Evolutionary conservation across 2,113 vertebrate genomes (phyloP).

Genomic region (Xyrauchen texanus): DNA sequence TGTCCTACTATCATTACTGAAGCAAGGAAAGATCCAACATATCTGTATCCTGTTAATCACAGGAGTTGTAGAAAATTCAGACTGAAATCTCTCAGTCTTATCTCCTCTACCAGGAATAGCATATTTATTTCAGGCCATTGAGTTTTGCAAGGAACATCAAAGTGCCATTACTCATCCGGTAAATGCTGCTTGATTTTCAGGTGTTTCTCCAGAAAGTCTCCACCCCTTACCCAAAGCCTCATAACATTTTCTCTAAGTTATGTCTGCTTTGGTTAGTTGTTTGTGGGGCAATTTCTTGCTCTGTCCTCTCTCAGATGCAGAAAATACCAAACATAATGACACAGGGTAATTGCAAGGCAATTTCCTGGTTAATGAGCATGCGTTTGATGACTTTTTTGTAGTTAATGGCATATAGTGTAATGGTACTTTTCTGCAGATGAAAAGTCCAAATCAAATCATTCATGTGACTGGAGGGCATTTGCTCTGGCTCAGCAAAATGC

Average conservation of each 20-base stretch:
- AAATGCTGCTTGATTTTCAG: conserved; percentile 51
- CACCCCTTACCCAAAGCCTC: conserved; percentile 33
- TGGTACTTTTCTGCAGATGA: conserved; percentile 52
- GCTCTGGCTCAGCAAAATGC: conserved; percentile 26
- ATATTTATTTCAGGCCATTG: neutral
- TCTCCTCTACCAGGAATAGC: no score
- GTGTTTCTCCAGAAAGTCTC: conserved; percentile 52
- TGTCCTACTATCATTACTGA: no score
- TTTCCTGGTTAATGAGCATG: conserved; percentile 67
- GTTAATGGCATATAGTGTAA: conserved; percentile 66
- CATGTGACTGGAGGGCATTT: conserved; percentile 29
- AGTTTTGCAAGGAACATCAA: conserved; percentile 12
- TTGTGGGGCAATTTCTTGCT: conserved; percentile 31
- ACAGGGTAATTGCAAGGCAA: conserved; percentile 67
- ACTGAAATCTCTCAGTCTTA: neutral
- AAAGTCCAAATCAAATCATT: conserved; percentile 14
- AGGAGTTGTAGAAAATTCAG: neutral
- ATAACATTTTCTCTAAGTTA: conserved; percentile 49
- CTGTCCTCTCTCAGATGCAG: conserved; percentile 48
- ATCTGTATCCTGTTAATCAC: neutral
- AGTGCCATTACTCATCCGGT: conserved; percentile 27
- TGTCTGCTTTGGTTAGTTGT: conserved; percentile 51
- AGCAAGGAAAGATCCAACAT: neutral
- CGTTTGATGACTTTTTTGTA: conserved; percentile 68
- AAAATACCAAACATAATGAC: conserved; percentile 69